phyloP scores from a whole-genome alignment of 1,140 invertebrate species.

The Drosophila orosa region DNA sequence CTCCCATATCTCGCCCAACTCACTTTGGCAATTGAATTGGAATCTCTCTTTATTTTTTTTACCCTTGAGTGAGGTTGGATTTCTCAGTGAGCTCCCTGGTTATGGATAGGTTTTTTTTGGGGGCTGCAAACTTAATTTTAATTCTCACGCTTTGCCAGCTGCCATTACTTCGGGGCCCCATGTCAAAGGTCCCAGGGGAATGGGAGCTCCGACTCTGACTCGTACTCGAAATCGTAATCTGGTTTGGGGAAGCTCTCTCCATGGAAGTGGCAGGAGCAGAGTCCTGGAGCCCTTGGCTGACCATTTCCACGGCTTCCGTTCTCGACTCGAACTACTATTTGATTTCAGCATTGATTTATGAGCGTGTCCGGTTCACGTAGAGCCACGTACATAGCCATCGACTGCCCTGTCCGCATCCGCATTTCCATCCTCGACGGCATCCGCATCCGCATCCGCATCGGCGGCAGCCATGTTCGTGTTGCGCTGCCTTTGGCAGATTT shows the following conservation, averaged over 20 bases:
- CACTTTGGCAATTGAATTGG: constrained; percentile 31
- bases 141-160: constrained; percentile 70
- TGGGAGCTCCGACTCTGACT: neutral
- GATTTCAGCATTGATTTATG: constrained; percentile 83
- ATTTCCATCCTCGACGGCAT: constrained; percentile 13
- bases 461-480: constrained; percentile 38
- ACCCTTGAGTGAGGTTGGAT: constrained; percentile 17
- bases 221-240: neutral
- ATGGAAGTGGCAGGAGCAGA: neutral
- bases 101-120: constrained; percentile 17
- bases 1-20: constrained; percentile 8
- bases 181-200: constrained; percentile 50
- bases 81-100: constrained; percentile 1
- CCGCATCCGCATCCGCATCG: constrained; percentile 21
- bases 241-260: neutral
- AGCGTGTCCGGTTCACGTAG: constrained; percentile 79
- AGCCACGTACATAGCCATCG: constrained; percentile 42
- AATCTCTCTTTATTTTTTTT: constrained; percentile 14
- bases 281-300: constrained; percentile 51
- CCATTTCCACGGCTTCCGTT: constrained; percentile 73
- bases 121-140: constrained; percentile 72
- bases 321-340: constrained; percentile 71
- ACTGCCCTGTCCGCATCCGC: constrained; percentile 18
- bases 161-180: constrained; percentile 62
- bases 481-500: constrained; percentile 72